Percentiles rank a stretch among this genome's conserved stretches.
Conservation (phyloP, 2,888 invertebrate genomes). For the Phyto melanocephala region DNA sequence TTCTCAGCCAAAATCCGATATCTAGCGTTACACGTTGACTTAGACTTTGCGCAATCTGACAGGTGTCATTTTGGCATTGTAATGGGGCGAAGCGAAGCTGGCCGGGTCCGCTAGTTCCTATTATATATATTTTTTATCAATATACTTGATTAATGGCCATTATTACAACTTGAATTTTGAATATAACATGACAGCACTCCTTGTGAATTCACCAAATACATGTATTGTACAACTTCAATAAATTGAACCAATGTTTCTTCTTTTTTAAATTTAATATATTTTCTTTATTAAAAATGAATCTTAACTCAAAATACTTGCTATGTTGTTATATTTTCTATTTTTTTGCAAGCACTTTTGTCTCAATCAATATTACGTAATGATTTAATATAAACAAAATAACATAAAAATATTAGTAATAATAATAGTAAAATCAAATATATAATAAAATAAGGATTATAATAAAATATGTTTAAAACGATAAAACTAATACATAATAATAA, state of each 20-base stretch:
- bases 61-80: too few species aligned
- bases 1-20: too few species aligned
- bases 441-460: constrained; percentile 43
- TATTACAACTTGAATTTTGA: too few species aligned
- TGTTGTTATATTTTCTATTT: constrained; percentile 35
- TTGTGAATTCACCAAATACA: too few species aligned
- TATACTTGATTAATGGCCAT: too few species aligned
- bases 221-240: too few species aligned
- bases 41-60: too few species aligned
- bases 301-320: constrained; percentile 52
- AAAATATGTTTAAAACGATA: constrained; percentile 42
- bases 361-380: constrained; percentile 45
- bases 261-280: constrained; percentile 2
- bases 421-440: constrained; percentile 43
- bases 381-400: constrained; percentile 32
- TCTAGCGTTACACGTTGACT: too few species aligned
- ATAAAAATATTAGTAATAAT: constrained; percentile 29
- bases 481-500: constrained; percentile 33
- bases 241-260: constrained; percentile 42
- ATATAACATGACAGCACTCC: too few species aligned
- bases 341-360: constrained; percentile 53
- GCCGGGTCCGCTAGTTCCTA: too few species aligned
- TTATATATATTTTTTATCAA: too few species aligned
- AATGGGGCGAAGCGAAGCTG: too few species aligned
- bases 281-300: constrained; percentile 57